Percentiles rank a stretch among this genome's conserved stretches.
Conservation (phyloP, 1,140 invertebrate species). For the Magallana gigas region DNA sequence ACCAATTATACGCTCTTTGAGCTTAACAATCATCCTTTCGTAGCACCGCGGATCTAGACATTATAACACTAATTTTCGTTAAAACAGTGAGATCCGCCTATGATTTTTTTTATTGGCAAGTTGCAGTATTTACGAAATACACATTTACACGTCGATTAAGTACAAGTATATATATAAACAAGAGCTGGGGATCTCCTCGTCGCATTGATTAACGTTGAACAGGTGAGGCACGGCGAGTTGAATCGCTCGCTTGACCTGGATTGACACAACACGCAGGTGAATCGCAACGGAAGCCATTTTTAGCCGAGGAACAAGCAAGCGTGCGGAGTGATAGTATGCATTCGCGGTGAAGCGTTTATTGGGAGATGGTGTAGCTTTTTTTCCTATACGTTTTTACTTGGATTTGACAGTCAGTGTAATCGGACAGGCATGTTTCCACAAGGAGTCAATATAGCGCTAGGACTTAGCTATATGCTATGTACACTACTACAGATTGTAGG, state of each 20-base stretch:
- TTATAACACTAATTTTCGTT: too few relatives aligned
- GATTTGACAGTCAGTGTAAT: neutral
- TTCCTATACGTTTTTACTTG: neutral
- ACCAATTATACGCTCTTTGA: too few relatives aligned
- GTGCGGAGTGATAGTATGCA: neutral
- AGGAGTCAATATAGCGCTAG: neutral
- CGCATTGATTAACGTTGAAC: slow-evolving; percentile 15
- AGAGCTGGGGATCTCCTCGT: neutral
- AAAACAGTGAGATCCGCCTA: neutral
- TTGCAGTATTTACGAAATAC: too few relatives aligned
- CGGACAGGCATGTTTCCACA: neutral
- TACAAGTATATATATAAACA: too few relatives aligned
- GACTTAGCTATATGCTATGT: neutral
- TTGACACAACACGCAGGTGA: slow-evolving; percentile 15
- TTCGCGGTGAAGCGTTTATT: neutral
- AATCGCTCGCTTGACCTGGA: neutral
- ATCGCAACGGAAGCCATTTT: slow-evolving; percentile 33
- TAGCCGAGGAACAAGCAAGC: slow-evolving; percentile 16
- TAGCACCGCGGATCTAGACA: too few relatives aligned
- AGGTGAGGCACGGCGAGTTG: neutral
- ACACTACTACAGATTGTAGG: slow-evolving; percentile 12
- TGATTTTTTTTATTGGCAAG: neutral
- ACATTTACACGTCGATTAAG: too few relatives aligned
- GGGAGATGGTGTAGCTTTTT: neutral
- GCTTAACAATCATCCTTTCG: too few relatives aligned